These are phyloP conservation scores for Agelaius phoeniceus DNA, from an alignment of 2,113 vertebrate species.

Conservation along the genomic window DNA sequence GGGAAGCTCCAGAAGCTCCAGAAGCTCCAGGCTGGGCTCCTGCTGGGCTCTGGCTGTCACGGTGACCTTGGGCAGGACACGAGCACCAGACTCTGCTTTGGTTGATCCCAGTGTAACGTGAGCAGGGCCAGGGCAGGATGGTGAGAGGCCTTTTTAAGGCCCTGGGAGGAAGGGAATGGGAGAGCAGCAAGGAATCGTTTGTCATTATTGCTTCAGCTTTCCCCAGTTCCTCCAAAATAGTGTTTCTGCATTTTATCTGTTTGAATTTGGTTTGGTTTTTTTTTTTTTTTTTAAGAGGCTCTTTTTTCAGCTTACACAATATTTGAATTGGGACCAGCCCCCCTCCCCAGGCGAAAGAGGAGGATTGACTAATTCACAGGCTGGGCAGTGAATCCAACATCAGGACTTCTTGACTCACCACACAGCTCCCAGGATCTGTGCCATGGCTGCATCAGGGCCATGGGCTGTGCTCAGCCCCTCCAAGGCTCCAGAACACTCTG, in stretches of 20 bases:
- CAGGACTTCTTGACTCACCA: conserved; percentile 12
- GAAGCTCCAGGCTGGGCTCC: background rate
- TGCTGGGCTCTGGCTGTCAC: background rate
- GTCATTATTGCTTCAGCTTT: background rate
- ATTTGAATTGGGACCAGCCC: conserved; percentile 2
- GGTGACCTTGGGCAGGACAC: conserved; percentile 11
- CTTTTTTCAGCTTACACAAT: background rate
- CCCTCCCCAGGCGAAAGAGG: background rate
- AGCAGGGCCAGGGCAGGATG: background rate
- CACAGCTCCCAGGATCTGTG: background rate
- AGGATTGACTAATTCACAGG: conserved; percentile 19
- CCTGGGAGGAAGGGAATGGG: background rate
- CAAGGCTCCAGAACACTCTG: background rate
- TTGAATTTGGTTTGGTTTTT: background rate
- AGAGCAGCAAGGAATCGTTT: background rate
- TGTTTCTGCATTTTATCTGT: background rate
- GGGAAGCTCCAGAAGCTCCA: accelerated
- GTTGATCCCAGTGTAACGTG: background rate
- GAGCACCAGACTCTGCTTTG: background rate
- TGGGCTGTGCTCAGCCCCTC: background rate
- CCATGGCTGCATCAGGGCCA: background rate
- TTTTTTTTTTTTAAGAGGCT: background rate
- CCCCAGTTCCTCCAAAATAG: background rate
- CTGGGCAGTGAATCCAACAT: background rate
- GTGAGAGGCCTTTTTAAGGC: background rate